Percentiles rank a stretch among this genome's conserved stretches.
Conservation (phyloP, 30 jellyfish, hydroid and myxozoan species). For the Hydractinia symbiolongicarpus region DNA sequence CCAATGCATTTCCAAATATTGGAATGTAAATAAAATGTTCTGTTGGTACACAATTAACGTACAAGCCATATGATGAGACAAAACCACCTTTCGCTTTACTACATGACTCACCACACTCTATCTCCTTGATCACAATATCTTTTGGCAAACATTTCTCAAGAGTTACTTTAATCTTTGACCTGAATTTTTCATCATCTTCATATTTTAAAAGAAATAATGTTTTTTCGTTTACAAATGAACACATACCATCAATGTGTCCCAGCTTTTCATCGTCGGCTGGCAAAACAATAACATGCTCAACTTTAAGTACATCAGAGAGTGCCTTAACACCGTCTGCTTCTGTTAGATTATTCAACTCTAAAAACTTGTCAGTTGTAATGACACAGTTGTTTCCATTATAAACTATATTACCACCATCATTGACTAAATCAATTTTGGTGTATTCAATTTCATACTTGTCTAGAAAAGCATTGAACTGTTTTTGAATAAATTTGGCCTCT, state of each 20-base stretch:
- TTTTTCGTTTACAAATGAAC: constrained; percentile 9
- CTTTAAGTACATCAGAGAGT: background rate
- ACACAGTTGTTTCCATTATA: background rate
- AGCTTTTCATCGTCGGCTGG: constrained; percentile 23
- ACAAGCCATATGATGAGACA: constrained; percentile 15
- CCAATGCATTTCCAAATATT: constrained; percentile 5
- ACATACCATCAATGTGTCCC: constrained; percentile 27
- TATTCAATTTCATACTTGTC: background rate
- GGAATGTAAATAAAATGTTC: constrained; percentile 13
- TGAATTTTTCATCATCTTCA: background rate
- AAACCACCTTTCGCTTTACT: constrained; percentile 1
- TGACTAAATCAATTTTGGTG: constrained; percentile 7
- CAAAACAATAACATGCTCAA: constrained; percentile 1
- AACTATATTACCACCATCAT: constrained; percentile 22
- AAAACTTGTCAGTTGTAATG: constrained; percentile 19
- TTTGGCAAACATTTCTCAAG: background rate
- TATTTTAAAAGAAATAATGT: background rate
- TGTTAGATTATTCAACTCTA: constrained; percentile 3
- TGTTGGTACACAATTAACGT: constrained; percentile 16
- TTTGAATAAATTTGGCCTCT: constrained; percentile 12
- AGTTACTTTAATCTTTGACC: background rate
- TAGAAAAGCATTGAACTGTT: background rate
- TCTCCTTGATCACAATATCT: constrained; percentile 5
- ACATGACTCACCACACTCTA: background rate
- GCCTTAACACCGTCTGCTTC: background rate